phyloP scores from a whole-genome alignment of 2,888 invertebrate genomes.

The Chironomus tentans region DNA sequence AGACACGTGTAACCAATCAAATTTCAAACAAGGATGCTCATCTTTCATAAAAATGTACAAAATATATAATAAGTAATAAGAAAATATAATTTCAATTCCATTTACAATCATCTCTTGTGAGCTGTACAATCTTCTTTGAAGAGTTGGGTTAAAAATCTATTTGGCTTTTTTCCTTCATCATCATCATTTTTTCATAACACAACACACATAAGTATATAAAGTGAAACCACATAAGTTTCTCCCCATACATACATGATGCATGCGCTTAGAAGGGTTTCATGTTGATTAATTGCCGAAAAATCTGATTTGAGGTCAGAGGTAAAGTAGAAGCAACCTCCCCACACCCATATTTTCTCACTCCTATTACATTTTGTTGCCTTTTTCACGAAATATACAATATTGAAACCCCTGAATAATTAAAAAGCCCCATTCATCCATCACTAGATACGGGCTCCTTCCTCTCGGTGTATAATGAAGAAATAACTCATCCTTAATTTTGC shows the following conservation, averaged over 20 bases:
- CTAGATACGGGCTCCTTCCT: background rate
- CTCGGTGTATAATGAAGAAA: background rate
- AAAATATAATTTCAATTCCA: too few species aligned
- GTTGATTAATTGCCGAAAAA: conserved; percentile 10
- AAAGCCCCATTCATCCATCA: conserved; percentile 9
- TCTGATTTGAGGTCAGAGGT: conserved; percentile 12
- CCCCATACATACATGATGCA: background rate
- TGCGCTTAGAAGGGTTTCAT: background rate
- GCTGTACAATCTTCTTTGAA: background rate
- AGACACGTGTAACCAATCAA: too few species aligned
- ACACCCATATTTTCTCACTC: background rate
- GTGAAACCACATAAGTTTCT: background rate
- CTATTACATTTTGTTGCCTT: background rate
- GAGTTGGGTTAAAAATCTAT: background rate
- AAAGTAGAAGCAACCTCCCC: background rate
- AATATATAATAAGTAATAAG: too few species aligned
- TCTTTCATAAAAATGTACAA: too few species aligned
- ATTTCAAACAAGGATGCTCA: too few species aligned
- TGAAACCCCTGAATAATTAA: conserved; percentile 6
- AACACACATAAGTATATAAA: background rate
- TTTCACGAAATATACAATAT: background rate
- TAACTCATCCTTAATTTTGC: too few species aligned
- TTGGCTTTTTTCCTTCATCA: background rate
- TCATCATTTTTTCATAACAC: background rate
- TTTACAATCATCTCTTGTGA: too few species aligned